Conservation (phyloP, 2,113 vertebrate genomes). For the Neolamprologus tretocephalus region DNA sequence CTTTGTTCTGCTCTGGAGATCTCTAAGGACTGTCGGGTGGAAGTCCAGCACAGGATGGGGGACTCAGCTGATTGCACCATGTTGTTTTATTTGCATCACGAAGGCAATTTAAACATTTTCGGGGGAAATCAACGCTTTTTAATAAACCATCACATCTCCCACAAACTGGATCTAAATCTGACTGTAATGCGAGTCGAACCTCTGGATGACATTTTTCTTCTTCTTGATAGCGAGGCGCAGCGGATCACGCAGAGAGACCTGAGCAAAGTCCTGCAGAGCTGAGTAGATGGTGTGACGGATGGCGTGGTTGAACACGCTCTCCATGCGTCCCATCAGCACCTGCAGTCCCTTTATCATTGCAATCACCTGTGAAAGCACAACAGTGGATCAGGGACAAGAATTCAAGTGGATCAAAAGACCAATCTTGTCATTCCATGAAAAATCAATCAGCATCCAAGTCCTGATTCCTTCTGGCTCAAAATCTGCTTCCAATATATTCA, state of each 20-base stretch:
- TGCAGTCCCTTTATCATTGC: conserved; percentile 99
- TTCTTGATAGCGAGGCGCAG: conserved; percentile 92
- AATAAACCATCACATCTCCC: background rate
- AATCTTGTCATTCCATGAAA: background rate
- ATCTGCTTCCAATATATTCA: background rate
- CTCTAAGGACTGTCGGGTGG: background rate
- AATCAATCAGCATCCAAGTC: background rate
- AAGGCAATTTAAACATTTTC: background rate
- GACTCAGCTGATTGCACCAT: background rate
- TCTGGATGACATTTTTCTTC: conserved; percentile 97
- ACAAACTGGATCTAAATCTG: background rate
- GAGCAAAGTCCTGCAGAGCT: conserved; percentile 94
- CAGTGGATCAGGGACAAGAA: background rate
- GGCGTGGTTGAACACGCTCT: conserved; percentile 98
- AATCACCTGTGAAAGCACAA: conserved; percentile 45
- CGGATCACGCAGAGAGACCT: conserved; percentile 88
- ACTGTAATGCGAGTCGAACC: conserved; percentile 60
- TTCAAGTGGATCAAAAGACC: background rate
- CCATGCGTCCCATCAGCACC: conserved; percentile 95
- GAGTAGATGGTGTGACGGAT: conserved; percentile 98
- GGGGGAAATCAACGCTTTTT: rapidly evolving
- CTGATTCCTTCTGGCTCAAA: background rate
- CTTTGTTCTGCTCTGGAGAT: background rate
- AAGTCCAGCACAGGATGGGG: background rate
- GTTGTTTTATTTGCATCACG: background rate